phyloP scores from a whole-genome alignment of 2,888 invertebrate species.

The Luperina nickerlii region DNA sequence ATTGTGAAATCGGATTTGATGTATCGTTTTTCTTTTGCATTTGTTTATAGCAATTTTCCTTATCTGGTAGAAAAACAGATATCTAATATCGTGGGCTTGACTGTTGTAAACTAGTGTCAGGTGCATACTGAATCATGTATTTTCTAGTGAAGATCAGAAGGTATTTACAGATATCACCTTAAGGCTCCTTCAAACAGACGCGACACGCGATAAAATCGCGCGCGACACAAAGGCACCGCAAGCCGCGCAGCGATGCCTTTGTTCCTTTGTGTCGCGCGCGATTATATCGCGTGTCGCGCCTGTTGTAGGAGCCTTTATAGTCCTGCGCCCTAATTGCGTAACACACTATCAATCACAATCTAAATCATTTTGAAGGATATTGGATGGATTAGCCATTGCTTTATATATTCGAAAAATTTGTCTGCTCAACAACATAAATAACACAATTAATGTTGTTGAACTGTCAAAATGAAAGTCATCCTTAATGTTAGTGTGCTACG shows the following conservation, averaged over 20 bases:
- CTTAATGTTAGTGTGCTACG: background rate
- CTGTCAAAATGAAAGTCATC: background rate
- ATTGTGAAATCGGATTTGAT: conserved; percentile 45
- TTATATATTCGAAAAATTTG: background rate
- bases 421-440: background rate
- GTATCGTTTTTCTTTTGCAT: conserved; percentile 39
- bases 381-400: background rate
- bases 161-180: background rate
- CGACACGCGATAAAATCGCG: too few species aligned
- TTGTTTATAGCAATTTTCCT: conserved; percentile 21
- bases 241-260: too few species aligned
- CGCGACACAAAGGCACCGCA: too few species aligned
- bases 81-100: background rate
- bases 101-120: background rate
- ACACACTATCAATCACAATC: background rate
- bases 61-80: conserved; percentile 15
- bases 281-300: too few species aligned
- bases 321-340: background rate
- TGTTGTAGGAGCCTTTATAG: too few species aligned
- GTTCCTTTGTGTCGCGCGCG: too few species aligned
- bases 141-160: background rate
- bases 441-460: background rate
- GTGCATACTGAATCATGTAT: background rate
- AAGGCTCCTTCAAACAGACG: background rate
- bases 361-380: background rate